Evolutionary conservation across 2,888 invertebrate genomes (phyloP).

Genomic region (Peribatodes rhomboidaria): DNA sequence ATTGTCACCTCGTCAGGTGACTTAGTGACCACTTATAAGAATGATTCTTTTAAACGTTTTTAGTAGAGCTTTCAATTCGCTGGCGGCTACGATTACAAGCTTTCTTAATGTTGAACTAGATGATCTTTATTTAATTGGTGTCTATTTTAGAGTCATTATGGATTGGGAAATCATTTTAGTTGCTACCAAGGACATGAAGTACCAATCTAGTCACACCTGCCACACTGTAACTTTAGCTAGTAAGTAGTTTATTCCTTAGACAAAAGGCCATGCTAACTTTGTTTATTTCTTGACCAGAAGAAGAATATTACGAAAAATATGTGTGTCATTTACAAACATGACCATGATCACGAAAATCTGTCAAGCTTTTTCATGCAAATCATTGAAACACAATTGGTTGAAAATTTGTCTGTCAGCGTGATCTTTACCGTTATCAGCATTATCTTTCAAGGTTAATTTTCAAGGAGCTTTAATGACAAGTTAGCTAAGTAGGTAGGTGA

Average conservation of each 20-base stretch:
- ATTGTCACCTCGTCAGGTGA: constrained; percentile 35
- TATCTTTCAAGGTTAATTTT: constrained; percentile 7
- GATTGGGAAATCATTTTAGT: neutral
- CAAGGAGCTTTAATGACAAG: neutral
- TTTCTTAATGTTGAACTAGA: neutral
- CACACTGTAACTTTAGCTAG: neutral
- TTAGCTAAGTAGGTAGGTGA: neutral
- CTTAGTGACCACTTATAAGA: constrained; percentile 40
- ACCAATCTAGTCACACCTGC: too few relatives aligned
- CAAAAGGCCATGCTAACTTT: neutral
- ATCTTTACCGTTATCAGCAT: neutral
- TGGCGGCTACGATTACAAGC: neutral
- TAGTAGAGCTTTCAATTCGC: constrained; percentile 1
- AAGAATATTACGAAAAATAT: neutral
- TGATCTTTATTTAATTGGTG: neutral
- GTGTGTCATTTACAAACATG: neutral
- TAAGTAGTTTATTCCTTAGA: neutral
- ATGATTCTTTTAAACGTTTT: constrained; percentile 5
- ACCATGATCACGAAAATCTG: neutral
- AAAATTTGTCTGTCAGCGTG: neutral
- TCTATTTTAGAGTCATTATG: too few relatives aligned
- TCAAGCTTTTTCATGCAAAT: constrained; percentile 10
- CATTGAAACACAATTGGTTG: neutral
- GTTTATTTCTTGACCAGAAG: neutral
- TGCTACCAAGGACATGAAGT: too few relatives aligned